Conservation (phyloP, 2,113 vertebrate species). For the Hemiprocne comata region DNA sequence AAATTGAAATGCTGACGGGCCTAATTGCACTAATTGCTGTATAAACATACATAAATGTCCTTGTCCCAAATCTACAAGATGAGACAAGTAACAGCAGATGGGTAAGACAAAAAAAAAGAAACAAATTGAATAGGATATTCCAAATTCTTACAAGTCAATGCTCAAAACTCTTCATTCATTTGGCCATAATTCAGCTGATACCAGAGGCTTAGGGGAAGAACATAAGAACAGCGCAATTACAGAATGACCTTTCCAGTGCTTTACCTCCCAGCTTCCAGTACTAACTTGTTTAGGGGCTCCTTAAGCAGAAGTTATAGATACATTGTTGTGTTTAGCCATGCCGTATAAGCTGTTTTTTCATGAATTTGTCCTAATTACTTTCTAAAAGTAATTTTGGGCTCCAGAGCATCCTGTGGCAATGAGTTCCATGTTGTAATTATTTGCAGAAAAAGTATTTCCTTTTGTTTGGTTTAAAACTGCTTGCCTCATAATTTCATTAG, state of each 20-base stretch:
- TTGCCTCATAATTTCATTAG: background rate
- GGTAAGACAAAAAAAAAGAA: background rate
- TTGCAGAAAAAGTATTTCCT: slow-evolving; percentile 9
- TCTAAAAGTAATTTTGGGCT: background rate
- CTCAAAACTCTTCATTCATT: background rate
- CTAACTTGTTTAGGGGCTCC: background rate
- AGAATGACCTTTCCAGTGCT: background rate
- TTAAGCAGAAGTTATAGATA: background rate
- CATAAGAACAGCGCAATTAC: background rate
- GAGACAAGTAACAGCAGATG: background rate
- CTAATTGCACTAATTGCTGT: background rate
- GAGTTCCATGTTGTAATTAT: background rate
- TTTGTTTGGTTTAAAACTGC: background rate
- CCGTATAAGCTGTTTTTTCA: background rate
- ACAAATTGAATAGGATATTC: background rate
- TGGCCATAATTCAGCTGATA: background rate
- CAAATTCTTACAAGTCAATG: background rate
- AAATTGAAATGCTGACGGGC: background rate
- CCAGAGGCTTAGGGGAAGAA: background rate
- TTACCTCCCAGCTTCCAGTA: background rate
- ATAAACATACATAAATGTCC: background rate
- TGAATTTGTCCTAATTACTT: background rate
- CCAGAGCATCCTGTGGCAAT: background rate
- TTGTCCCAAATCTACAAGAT: background rate
- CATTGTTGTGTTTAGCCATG: background rate